Conservation (phyloP, 2,888 invertebrate species). For the Drosophila flavopinicola region DNA sequence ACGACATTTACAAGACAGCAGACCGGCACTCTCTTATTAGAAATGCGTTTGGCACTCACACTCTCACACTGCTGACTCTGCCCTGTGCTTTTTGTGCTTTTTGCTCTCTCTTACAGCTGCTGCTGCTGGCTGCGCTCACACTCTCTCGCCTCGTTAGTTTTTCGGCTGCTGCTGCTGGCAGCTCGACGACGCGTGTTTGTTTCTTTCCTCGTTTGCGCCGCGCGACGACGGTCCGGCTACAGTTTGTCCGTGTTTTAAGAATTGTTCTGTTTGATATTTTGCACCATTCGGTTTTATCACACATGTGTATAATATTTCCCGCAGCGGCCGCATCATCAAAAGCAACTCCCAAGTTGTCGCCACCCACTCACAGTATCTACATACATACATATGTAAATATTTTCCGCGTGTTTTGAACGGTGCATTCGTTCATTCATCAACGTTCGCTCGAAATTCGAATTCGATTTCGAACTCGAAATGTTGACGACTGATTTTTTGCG, state of each 20-base stretch:
- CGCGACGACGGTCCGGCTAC: constrained; percentile 73
- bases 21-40: constrained; percentile 37
- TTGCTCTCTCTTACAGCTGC: constrained; percentile 9
- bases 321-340: constrained; percentile 37
- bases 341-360: constrained; percentile 37
- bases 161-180: constrained; percentile 55
- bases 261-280: constrained; percentile 63
- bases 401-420: constrained; percentile 56
- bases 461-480: constrained; percentile 4
- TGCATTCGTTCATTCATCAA: no score
- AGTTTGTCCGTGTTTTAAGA: constrained; percentile 69
- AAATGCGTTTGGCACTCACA: constrained; percentile 47
- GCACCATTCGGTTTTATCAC: constrained; percentile 60
- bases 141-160: constrained; percentile 51
- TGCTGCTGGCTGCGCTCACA: constrained; percentile 17
- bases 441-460: constrained; percentile 7
- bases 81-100: constrained; percentile 30
- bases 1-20: constrained; percentile 30
- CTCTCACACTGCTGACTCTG: no score
- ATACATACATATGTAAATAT: constrained; percentile 42
- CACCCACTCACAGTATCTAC: constrained; percentile 21
- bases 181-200: constrained; percentile 64
- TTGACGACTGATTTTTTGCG: constrained; percentile 52
- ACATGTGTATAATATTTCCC: constrained; percentile 39
- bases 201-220: constrained; percentile 77